phyloP scores from a whole-genome alignment of 2,888 invertebrate species.

The Archips crataeganus region DNA sequence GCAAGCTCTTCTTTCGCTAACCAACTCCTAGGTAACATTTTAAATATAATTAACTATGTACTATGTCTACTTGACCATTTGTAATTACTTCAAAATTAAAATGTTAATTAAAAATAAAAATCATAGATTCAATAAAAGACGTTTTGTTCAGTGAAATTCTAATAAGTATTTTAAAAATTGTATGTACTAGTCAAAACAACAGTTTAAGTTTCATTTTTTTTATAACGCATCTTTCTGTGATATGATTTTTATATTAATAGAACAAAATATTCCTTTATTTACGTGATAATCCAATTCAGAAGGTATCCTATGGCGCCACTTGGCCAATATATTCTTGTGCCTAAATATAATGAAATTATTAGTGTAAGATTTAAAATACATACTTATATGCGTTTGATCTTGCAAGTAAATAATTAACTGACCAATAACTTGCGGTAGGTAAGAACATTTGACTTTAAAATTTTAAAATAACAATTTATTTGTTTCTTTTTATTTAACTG shows the following conservation, averaged over 20 bases:
- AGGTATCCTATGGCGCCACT: not conserved
- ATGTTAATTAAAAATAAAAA: constrained; percentile 11
- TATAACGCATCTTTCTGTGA: constrained; percentile 75
- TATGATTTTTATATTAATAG: constrained; percentile 70
- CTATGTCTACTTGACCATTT: constrained; percentile 12
- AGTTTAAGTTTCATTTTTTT: constrained; percentile 66
- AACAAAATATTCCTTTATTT: constrained; percentile 66
- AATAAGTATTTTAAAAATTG: constrained; percentile 49
- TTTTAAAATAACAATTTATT: no score
- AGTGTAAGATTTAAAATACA: no score
- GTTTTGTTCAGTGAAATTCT: constrained; percentile 25
- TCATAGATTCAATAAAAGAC: constrained; percentile 10
- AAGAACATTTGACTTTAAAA: no score
- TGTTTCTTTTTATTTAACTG: no score
- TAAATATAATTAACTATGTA: constrained; percentile 22
- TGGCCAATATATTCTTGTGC: not conserved
- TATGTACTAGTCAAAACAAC: constrained; percentile 78
- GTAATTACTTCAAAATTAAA: constrained; percentile 8
- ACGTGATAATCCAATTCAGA: constrained; percentile 24
- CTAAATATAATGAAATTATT: no score
- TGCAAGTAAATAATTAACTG: no score
- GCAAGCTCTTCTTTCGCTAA: not conserved
- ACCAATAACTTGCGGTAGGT: no score
- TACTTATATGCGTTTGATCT: no score
- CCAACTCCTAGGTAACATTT: constrained; percentile 27